Evolutionary conservation across 2,888 invertebrate species (phyloP).

Genomic region (Germaria angustata): DNA sequence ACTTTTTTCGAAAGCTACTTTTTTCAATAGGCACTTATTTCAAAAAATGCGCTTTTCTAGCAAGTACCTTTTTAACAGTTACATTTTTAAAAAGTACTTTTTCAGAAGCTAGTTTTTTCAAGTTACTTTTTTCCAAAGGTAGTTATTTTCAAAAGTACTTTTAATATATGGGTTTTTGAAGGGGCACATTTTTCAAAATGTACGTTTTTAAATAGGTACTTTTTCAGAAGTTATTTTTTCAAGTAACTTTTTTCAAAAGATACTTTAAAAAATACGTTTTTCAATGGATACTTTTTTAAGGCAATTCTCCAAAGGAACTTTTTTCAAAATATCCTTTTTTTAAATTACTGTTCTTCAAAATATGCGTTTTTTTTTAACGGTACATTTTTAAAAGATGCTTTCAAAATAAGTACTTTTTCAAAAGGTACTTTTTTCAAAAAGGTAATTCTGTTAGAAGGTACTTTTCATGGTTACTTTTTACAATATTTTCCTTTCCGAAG

Average conservation of each 20-base stretch:
- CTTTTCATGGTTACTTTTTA: not conserved
- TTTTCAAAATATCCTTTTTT: not conserved
- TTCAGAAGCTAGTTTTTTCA: not conserved
- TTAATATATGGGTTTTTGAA: too few relatives aligned
- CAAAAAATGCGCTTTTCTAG: too few relatives aligned
- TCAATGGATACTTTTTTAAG: not conserved
- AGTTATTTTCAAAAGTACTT: too few relatives aligned
- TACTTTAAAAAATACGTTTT: not conserved
- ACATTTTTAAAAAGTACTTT: too few relatives aligned
- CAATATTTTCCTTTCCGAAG: too few relatives aligned
- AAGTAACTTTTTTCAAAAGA: not conserved
- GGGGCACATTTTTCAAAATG: not conserved
- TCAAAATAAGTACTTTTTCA: not conserved
- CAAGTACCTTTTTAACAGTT: not conserved
- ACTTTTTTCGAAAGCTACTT: too few relatives aligned
- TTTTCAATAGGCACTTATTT: too few relatives aligned
- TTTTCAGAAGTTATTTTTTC: too few relatives aligned
- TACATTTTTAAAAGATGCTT: not conserved
- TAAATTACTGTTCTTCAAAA: too few relatives aligned
- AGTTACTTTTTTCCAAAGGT: not conserved
- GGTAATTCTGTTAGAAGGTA: not conserved
- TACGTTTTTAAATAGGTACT: not conserved
- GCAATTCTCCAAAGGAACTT: not conserved
- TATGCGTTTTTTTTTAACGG: too few relatives aligned
- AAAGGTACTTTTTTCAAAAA: not conserved